phyloP scores from a whole-genome alignment of 2,888 invertebrate genomes.

The Gonocerus acuteangulatus region DNA sequence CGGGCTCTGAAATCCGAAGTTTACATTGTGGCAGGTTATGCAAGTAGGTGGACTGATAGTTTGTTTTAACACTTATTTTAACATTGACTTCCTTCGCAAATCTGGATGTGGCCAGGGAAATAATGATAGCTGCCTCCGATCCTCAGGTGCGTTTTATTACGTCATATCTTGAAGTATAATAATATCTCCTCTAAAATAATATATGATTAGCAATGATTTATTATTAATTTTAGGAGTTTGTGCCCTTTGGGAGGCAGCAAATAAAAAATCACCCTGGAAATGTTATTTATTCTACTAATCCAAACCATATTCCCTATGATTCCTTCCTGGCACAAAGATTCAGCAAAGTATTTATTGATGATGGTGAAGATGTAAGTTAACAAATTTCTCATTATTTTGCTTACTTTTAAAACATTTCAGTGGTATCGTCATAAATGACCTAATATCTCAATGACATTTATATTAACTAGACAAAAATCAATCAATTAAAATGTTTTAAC shows the following conservation, averaged over 20 bases:
- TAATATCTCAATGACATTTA: not conserved
- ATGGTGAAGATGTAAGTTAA: constrained; percentile 43
- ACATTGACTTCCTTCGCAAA: constrained; percentile 44
- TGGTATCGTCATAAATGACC: not conserved
- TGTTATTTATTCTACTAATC: constrained; percentile 48
- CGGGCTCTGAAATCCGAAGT: too few species aligned
- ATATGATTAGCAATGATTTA: constrained; percentile 5
- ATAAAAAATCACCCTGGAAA: constrained; percentile 68
- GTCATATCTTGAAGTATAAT: not conserved
- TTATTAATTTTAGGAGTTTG: constrained; percentile 59
- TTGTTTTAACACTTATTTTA: not conserved
- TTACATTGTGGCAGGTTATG: too few species aligned
- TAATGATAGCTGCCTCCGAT: constrained; percentile 85
- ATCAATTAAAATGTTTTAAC: too few species aligned
- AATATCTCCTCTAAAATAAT: not conserved
- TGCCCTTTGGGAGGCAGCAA: constrained; percentile 79
- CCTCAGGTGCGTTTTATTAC: constrained; percentile 60
- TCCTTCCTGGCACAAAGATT: constrained; percentile 62
- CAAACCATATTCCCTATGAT: constrained; percentile 50
- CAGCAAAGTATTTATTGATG: constrained; percentile 67
- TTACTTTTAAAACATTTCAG: not conserved
- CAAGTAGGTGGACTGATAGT: too few species aligned
- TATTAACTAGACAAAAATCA: not conserved
- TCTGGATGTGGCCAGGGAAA: constrained; percentile 79
- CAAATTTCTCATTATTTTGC: not conserved